A percentile compares a stretch with the other conserved stretches of the same genome.
These are phyloP conservation scores for Ophion slaviceki DNA, from an alignment of 2,888 invertebrate genomes.

Conservation along the genomic window DNA sequence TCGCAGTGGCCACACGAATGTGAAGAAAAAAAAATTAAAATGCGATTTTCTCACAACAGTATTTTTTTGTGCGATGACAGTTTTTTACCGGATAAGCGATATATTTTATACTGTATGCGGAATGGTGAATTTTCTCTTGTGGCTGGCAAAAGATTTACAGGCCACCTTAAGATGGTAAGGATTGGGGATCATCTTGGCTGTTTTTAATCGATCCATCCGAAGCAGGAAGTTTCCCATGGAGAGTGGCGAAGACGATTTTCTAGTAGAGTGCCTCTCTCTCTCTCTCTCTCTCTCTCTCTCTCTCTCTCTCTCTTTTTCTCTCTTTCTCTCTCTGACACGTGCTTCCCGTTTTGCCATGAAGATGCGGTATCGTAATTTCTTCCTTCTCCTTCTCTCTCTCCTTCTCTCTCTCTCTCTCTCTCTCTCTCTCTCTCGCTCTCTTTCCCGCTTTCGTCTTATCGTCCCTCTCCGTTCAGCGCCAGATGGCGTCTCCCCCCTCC, in stretches of 20 bases:
- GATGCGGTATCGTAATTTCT: background rate
- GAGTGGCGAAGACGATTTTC: background rate
- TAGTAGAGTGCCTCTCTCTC: too few relatives aligned
- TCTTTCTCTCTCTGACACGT: background rate
- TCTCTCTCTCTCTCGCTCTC: background rate
- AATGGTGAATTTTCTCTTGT: too few relatives aligned
- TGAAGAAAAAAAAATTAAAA: too few relatives aligned
- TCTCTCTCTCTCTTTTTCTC: background rate
- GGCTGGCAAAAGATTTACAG: too few relatives aligned
- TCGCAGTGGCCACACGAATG: too few relatives aligned
- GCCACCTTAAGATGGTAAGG: too few relatives aligned
- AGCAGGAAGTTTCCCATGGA: background rate
- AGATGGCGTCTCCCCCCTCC: conserved; percentile 18
- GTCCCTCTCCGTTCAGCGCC: conserved; percentile 2
- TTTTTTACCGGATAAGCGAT: too few relatives aligned
- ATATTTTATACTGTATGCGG: too few relatives aligned
- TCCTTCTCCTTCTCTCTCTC: background rate
- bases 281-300: background rate
- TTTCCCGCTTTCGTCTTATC: background rate
- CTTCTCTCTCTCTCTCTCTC: background rate
- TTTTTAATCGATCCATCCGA: conserved; percentile 19
- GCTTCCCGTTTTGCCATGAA: background rate
- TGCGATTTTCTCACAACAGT: too few relatives aligned
- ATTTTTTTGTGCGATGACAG: too few relatives aligned
- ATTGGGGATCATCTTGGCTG: background rate